phyloP scores from a whole-genome alignment of 1,140 invertebrate species.

The Pogonomyrmex californicus region DNA sequence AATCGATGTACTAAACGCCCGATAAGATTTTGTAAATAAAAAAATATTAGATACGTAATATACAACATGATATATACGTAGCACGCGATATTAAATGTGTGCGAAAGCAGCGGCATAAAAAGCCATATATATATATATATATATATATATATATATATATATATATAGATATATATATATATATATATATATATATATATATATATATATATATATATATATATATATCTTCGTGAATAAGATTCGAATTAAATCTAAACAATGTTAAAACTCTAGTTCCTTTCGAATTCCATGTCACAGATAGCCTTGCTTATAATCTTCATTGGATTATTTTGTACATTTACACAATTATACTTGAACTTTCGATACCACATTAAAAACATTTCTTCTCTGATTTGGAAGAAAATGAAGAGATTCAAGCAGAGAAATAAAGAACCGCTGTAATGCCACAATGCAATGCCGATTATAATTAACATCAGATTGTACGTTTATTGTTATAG shows the following conservation, averaged over 20 bases:
- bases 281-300: slow-evolving; percentile 32
- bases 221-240: slow-evolving; percentile 27
- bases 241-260: slow-evolving; percentile 45
- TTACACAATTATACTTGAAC: slow-evolving; percentile 27
- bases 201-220: no score
- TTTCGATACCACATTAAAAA: neutral
- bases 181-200: no score
- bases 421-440: neutral
- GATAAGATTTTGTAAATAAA: slow-evolving; percentile 54
- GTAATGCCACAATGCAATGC: neutral
- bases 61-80: slow-evolving; percentile 37
- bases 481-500: slow-evolving; percentile 1
- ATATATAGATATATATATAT: no score
- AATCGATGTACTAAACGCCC: slow-evolving; percentile 22
- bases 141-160: no score
- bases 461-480: slow-evolving; percentile 8
- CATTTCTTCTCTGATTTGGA: neutral
- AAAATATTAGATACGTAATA: slow-evolving; percentile 30
- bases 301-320: slow-evolving; percentile 14
- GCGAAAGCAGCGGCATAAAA: neutral
- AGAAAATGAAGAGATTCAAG: slow-evolving; percentile 7
- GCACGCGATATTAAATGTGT: slow-evolving; percentile 29
- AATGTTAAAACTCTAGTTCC: slow-evolving; percentile 12
- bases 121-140: no score
- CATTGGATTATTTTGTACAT: slow-evolving; percentile 31